Evolutionary conservation across 2,797 vertebrate genomes (phyloP).

Genomic region (Enteromius afrohamiltoni): DNA sequence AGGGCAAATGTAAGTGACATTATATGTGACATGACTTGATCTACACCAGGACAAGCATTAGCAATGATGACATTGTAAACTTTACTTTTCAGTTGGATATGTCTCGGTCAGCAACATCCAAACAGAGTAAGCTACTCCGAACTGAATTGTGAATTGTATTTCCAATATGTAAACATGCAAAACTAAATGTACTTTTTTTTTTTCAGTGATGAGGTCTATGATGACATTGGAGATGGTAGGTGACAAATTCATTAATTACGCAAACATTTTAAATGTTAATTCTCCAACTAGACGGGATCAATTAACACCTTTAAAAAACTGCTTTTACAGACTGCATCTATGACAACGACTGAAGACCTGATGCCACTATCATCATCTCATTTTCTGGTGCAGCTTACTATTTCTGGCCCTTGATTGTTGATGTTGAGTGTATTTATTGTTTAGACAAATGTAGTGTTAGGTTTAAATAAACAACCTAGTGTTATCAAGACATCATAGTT

Average conservation of each 20-base stretch:
- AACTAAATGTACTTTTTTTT: slow-evolving; percentile 32
- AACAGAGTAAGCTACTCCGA: slow-evolving; percentile 81
- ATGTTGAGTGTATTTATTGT: slow-evolving; percentile 50
- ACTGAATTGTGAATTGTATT: neutral
- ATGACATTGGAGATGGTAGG: slow-evolving; percentile 91
- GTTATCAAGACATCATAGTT: neutral
- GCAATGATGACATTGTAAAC: neutral
- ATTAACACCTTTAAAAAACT: slow-evolving; percentile 9
- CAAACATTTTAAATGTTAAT: neutral
- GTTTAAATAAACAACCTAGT: slow-evolving; percentile 1
- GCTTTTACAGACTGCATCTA: slow-evolving; percentile 87
- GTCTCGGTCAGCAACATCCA: slow-evolving; percentile 80
- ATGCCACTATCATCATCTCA: neutral
- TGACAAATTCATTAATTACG: slow-evolving; percentile 33
- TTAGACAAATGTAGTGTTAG: slow-evolving; percentile 6
- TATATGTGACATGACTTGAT: neutral
- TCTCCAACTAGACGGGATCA: neutral
- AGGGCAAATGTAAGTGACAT: slow-evolving; percentile 89
- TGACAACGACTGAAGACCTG: slow-evolving; percentile 82
- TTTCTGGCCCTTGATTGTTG: slow-evolving; percentile 9
- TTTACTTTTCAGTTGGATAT: slow-evolving; percentile 84
- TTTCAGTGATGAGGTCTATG: slow-evolving; percentile 91
- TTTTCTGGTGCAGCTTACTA: slow-evolving; percentile 29
- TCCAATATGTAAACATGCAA: neutral
- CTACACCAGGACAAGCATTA: neutral